A percentile compares a stretch with the other conserved stretches of the same genome.
phyloP scores from a whole-genome alignment of 2,888 invertebrate genomes.

The Diaprepes abbreviatus region DNA sequence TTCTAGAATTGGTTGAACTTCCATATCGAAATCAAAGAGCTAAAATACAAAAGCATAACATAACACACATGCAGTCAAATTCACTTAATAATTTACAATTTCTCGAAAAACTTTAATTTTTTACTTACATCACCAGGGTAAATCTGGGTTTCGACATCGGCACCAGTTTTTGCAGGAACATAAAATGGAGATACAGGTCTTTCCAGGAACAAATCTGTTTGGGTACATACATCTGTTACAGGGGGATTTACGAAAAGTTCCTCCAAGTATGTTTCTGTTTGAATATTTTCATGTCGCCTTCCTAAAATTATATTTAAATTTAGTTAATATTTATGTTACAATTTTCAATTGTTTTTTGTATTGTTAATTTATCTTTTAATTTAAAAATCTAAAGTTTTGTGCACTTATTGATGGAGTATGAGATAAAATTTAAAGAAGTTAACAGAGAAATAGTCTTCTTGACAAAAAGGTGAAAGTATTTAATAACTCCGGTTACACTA shows the following conservation, averaged over 20 bases:
- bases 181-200: slow-evolving; percentile 85
- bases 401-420: too few relatives aligned
- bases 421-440: too few relatives aligned
- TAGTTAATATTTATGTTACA: too few relatives aligned
- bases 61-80: too few relatives aligned
- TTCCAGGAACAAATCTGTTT: slow-evolving; percentile 88
- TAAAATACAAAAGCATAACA: slow-evolving; percentile 57
- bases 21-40: slow-evolving; percentile 93
- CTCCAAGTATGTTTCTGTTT: slow-evolving; percentile 91
- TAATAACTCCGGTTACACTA: too few relatives aligned
- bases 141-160: slow-evolving; percentile 84
- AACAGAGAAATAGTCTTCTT: too few relatives aligned
- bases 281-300: slow-evolving; percentile 87
- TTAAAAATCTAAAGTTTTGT: too few relatives aligned
- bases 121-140: slow-evolving; percentile 85
- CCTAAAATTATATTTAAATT: slow-evolving; percentile 35
- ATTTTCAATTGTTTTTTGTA: too few relatives aligned
- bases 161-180: slow-evolving; percentile 84
- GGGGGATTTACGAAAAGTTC: slow-evolving; percentile 84
- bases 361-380: too few relatives aligned
- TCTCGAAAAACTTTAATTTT: too few relatives aligned
- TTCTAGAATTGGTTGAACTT: slow-evolving; percentile 91
- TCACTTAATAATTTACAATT: too few relatives aligned
- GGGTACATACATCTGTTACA: slow-evolving; percentile 82
- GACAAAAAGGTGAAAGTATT: too few relatives aligned